Conservation (phyloP, 2,888 invertebrate genomes). For the Anticlea derivata region DNA sequence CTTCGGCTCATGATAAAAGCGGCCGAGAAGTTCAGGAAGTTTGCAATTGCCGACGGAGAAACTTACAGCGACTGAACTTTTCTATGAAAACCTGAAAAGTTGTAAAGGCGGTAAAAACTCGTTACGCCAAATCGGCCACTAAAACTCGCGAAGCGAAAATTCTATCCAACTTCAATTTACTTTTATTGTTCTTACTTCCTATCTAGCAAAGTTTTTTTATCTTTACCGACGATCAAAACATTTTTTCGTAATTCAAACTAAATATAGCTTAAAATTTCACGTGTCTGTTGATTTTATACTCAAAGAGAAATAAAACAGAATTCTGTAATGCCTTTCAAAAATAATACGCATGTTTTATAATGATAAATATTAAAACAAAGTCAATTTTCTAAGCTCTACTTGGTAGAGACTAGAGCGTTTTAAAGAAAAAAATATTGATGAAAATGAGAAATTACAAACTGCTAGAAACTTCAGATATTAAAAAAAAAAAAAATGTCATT, state of each 20-base stretch:
- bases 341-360: too few relatives aligned
- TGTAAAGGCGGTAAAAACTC: conserved; percentile 81
- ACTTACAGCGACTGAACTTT: conserved; percentile 58
- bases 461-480: too few relatives aligned
- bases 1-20: conserved; percentile 21
- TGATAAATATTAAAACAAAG: too few relatives aligned
- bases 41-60: conserved; percentile 51
- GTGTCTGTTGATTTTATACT: too few relatives aligned
- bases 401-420: too few relatives aligned
- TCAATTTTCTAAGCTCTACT: too few relatives aligned
- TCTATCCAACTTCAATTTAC: conserved; percentile 82
- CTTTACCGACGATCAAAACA: conserved; percentile 66
- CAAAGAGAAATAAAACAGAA: conserved; percentile 37
- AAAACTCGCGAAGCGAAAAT: conserved; percentile 82
- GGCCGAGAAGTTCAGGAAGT: conserved; percentile 41
- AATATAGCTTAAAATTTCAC: conserved; percentile 63
- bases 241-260: conserved; percentile 65
- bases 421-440: too few relatives aligned
- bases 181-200: conserved; percentile 79
- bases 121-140: conserved; percentile 81
- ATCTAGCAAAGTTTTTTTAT: conserved; percentile 67
- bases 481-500: too few relatives aligned
- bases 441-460: too few relatives aligned
- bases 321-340: not conserved
- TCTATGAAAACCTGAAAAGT: conserved; percentile 68